Base-by-base conservation (phyloP, 2,888 invertebrate species). In the Pediacus dermestoides region DNA sequence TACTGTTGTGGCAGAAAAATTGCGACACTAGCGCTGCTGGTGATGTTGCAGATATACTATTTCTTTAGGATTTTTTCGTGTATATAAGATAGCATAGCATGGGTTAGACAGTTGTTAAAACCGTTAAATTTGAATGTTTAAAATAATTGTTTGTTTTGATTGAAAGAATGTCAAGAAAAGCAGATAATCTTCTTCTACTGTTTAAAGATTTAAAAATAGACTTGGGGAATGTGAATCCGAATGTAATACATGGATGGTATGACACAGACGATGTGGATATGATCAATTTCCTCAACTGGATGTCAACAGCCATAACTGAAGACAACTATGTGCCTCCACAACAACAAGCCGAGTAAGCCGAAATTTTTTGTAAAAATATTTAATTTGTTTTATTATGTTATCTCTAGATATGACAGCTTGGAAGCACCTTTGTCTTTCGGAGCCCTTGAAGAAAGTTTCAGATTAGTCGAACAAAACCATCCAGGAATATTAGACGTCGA, bases 191-290 rank as follows among this genome's bases (percentile, higher is more conserved):
- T 4, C 41, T 60, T 23, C 38, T 48, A 30, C 35, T 53, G 3
- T 53, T 61, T 31, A 42, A 41, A 25, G 41, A 51, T 22, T 41
- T 61, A 22, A 48, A 60, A 26, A 36, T 62, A 6, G 41, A 55
- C 25, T 39, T 56, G 7, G 37, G 53, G 25, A 44, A 51, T 39
- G 32, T 60, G 28, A 46, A 48, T 30, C 51, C 55, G 6, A 54
- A 57, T 44, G 56, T 58, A 12, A 52, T 65, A 13, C 56, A 54
- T 39, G 58, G 55, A 13, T 66, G 65, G 65, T 64, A 60, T 39
- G 64, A 66, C 50, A 59, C 61, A 3, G 62, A 64, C 39, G 53
- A 57, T 42, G 37, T 38, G 22, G 48, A 54, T 16, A 52, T 50
- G 18, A 53, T 45, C 26, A 44, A 59, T 34, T 42, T 64, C 6